Evolutionary conservation across 2,797 vertebrate species (phyloP).

Genomic region (Graptemys geographica): DNA sequence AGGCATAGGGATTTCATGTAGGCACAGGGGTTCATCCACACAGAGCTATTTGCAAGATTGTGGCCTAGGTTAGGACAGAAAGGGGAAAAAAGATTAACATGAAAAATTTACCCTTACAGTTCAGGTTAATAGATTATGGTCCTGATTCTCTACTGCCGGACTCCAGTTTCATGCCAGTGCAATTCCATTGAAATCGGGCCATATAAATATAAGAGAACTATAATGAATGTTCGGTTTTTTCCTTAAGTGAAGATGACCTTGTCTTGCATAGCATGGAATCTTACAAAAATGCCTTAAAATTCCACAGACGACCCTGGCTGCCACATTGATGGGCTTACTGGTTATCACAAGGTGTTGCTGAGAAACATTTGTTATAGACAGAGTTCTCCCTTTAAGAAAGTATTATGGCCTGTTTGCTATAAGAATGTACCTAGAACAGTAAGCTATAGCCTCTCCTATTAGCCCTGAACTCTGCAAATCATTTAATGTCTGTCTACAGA

Average conservation of each 20-base stretch:
- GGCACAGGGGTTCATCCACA: neutral
- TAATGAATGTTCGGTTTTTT: neutral
- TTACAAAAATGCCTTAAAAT: neutral
- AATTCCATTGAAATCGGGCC: neutral
- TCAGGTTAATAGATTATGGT: neutral
- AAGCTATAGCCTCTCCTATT: neutral
- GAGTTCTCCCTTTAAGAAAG: neutral
- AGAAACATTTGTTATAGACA: neutral
- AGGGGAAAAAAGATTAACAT: neutral
- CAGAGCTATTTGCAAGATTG: neutral
- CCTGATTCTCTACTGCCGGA: neutral
- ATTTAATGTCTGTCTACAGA: neutral
- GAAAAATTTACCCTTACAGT: too few relatives aligned
- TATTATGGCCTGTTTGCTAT: neutral
- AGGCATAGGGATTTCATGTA: neutral
- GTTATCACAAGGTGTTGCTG: neutral
- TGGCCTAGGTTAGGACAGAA: neutral
- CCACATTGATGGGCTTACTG: neutral
- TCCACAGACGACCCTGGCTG: neutral
- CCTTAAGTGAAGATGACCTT: neutral
- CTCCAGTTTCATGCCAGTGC: neutral
- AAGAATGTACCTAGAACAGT: neutral
- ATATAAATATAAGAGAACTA: rapidly evolving
- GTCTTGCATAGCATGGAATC: neutral
- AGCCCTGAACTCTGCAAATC: neutral